A percentile compares a stretch with the other conserved stretches of the same genome.
These are phyloP conservation scores for Hemichromis elongatus DNA, from an alignment of 2,113 vertebrate genomes.

Conservation along the genomic window DNA sequence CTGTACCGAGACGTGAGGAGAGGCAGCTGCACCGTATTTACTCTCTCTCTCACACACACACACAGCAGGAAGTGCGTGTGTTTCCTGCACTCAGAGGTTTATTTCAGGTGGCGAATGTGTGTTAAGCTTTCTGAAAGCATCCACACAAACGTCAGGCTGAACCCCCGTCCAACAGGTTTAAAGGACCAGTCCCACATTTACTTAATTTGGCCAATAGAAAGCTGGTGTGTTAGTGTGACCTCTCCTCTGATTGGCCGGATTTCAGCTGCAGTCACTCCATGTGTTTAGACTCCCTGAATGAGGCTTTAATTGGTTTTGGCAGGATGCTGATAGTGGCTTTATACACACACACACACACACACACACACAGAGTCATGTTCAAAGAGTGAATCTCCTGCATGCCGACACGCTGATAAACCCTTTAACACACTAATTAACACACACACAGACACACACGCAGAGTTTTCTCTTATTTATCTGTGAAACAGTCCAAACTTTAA, in stretches of 20 bases:
- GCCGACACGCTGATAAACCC: constrained; percentile 54
- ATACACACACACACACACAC: neutral
- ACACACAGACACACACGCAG: neutral
- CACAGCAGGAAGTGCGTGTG: neutral
- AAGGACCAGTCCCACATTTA: neutral
- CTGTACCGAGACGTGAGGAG: constrained; percentile 51
- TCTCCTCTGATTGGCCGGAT: constrained; percentile 38
- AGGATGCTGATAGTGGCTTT: constrained; percentile 13
- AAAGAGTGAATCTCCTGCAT: constrained; percentile 43
- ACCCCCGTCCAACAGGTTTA: neutral
- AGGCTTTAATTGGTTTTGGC: constrained; percentile 34
- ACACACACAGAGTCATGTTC: constrained; percentile 2
- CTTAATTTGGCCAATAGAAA: constrained; percentile 9
- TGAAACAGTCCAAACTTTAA: constrained; percentile 22
- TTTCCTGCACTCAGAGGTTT: neutral
- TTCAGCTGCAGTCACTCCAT: neutral
- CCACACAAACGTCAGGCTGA: neutral
- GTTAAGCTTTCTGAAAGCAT: neutral
- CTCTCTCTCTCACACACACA: constrained; percentile 1
- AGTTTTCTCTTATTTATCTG: constrained; percentile 1
- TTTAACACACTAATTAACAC: constrained; percentile 51
- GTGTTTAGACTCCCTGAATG: constrained; percentile 13
- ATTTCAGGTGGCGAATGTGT: neutral
- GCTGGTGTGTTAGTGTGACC: neutral
- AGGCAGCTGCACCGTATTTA: constrained; percentile 56